Conservation (phyloP, 2,797 vertebrate genomes). For the Sebastes trivittatus region DNA sequence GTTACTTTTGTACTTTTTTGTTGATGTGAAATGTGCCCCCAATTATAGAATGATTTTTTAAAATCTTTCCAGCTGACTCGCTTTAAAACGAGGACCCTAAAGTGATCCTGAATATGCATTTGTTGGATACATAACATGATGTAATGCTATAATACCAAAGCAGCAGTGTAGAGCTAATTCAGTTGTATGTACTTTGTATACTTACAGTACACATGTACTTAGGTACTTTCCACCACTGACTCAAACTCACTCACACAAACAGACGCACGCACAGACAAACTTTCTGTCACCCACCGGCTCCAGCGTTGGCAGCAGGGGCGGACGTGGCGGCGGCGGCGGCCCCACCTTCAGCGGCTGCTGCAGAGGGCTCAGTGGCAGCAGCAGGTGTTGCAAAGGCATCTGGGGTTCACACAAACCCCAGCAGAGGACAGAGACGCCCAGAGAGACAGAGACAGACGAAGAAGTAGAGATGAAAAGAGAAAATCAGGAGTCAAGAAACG, state of each 20-base stretch:
- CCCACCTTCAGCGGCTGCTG: slow-evolving; percentile 88
- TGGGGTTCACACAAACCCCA: slow-evolving; percentile 77
- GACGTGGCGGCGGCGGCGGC: slow-evolving; percentile 85
- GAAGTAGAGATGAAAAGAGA: slow-evolving; percentile 30
- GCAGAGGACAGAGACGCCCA: slow-evolving; percentile 26
- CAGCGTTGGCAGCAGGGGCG: slow-evolving; percentile 82
- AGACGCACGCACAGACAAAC: slow-evolving; percentile 16
- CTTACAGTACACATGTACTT: not conserved
- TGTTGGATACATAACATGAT: not conserved
- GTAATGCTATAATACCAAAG: no score
- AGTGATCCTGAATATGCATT: not conserved
- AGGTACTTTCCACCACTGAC: not conserved
- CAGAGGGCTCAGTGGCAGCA: slow-evolving; percentile 87
- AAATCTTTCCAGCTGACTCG: no score
- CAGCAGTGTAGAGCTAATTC: not conserved
- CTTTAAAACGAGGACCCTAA: no score
- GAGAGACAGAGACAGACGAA: slow-evolving; percentile 14
- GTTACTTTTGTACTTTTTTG: no score
- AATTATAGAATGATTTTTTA: no score
- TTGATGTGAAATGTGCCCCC: no score
- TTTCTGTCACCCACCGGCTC: slow-evolving; percentile 92
- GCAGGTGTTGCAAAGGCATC: slow-evolving; percentile 94
- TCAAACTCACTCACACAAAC: slow-evolving; percentile 15
- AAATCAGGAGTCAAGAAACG: slow-evolving; percentile 40
- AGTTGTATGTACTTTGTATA: not conserved